phyloP scores from a whole-genome alignment of 2,888 invertebrate genomes.

The Leuctra nigra region DNA sequence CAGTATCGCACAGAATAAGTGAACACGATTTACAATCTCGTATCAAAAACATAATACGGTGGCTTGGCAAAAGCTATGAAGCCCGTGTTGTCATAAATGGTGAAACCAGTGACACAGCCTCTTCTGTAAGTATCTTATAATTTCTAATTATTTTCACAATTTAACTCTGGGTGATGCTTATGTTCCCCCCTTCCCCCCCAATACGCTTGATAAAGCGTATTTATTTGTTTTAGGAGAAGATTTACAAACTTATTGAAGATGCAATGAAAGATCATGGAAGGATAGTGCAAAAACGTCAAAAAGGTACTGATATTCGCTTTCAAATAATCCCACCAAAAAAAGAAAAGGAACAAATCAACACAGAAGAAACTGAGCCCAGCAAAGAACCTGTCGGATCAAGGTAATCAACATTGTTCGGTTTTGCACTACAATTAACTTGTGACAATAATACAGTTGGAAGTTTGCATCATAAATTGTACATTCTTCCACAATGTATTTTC shows the following conservation, averaged over 20 bases:
- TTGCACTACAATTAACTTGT: no score
- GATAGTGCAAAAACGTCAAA: constrained; percentile 56
- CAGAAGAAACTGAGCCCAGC: neutral
- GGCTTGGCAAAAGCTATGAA: constrained; percentile 59
- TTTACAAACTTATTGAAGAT: constrained; percentile 44
- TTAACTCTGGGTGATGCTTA: constrained; percentile 11
- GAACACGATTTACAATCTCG: constrained; percentile 59
- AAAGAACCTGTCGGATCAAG: no score
- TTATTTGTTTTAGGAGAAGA: constrained; percentile 48
- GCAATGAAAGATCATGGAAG: constrained; percentile 39
- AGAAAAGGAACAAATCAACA: constrained; percentile 19
- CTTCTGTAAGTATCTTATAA: constrained; percentile 37
- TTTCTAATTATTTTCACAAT: neutral
- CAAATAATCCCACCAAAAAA: constrained; percentile 50
- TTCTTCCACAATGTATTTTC: no score
- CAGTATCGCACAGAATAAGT: constrained; percentile 54
- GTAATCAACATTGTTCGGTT: no score
- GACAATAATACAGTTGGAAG: no score
- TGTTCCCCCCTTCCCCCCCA: no score
- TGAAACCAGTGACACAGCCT: constrained; percentile 40
- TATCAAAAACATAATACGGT: constrained; percentile 57
- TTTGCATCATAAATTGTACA: no score
- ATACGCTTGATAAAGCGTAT: constrained; percentile 17
- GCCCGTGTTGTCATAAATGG: constrained; percentile 52
- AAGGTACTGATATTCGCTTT: constrained; percentile 55